Evolutionary conservation across 2,797 vertebrate species (phyloP), one percentile per base, ranked within the genome.

Genomic region (Pangasius macronema): DNA sequence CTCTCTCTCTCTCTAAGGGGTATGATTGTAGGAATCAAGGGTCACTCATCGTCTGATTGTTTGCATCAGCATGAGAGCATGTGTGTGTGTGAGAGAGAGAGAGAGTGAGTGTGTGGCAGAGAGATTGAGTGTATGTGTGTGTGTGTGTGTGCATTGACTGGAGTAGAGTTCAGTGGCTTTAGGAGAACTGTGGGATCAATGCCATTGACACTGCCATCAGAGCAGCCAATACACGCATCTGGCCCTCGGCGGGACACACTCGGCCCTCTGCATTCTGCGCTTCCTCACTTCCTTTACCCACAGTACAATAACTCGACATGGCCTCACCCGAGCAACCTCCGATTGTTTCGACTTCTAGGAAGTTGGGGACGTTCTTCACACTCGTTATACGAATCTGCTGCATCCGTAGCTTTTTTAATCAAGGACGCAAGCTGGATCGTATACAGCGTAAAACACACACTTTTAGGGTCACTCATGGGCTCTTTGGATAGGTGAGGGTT

Each of bases 131-230:
- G 36, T 22, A 42, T 76, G 42, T n/a, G 33, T 68, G 51, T 67
- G 86, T 87, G 57, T 87, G 46, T 49, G 80, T 73, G 82, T 42
- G 39, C 13, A 61, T 86, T 81, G 85, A 82, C 77, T 81, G 36
- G 76, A 72, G 87, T 85, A n/a, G 53, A 80, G 75, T 85, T 88
- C 83, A 81, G 87, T 88, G 87, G 75, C 76, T 85, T 85, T 85
- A 81, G 83, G 83, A 72, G 57, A 85, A 65, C 63, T 72, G 75
- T 63, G 70, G 67, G 83, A 85, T 88, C 87, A 27, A 88, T 88
- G 87, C 55, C 42, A 88, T 88, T 42, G 83, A 88, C 87, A 85
- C 53, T 72, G 67, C 81, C 83, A 85, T 81, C 87, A 88, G 76
- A 85, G 77, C 83, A 88, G 83, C 87, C 83, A 82, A 85, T 82